A percentile compares a stretch with the other conserved stretches of the same genome.
Conservation (phyloP, 2,888 invertebrate genomes). For the Ectemnius lituratus region DNA sequence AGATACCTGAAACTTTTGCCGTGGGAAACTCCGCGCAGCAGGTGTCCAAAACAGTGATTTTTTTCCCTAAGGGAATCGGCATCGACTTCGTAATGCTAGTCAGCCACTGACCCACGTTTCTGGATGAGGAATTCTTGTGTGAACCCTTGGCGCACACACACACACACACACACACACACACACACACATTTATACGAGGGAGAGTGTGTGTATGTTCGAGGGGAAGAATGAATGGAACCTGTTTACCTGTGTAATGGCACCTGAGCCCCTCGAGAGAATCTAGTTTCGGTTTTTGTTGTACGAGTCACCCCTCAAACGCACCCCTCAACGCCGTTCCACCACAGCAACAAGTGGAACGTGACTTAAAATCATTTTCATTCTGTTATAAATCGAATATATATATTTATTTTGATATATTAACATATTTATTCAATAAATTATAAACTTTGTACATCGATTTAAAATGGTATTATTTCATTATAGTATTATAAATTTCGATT, state of each 20-base stretch:
- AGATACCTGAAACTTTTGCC: too few species aligned
- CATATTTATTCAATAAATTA: too few species aligned
- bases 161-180: not conserved
- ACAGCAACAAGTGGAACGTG: not conserved
- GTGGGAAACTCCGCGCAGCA: too few species aligned
- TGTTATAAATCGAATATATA: too few species aligned
- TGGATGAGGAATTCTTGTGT: constrained; percentile 3
- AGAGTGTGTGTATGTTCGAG: constrained; percentile 12
- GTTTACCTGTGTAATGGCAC: constrained; percentile 57
- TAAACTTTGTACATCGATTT: too few species aligned
- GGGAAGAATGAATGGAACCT: constrained; percentile 65
- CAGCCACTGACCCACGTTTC: constrained; percentile 2
- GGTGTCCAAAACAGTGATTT: not conserved
- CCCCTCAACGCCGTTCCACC: not conserved
- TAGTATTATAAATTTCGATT: too few species aligned
- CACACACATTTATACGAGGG: not conserved
- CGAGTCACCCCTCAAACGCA: not conserved
- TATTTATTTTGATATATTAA: too few species aligned
- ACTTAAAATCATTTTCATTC: not conserved
- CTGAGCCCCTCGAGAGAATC: constrained; percentile 45
- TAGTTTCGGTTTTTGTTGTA: not conserved
- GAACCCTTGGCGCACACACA: not conserved
- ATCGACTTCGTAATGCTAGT: not conserved
- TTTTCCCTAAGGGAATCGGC: not conserved
- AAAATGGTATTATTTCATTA: too few species aligned